Base-by-base conservation (phyloP, 2,888 invertebrate species). In the Anthoptus insignis region DNA sequence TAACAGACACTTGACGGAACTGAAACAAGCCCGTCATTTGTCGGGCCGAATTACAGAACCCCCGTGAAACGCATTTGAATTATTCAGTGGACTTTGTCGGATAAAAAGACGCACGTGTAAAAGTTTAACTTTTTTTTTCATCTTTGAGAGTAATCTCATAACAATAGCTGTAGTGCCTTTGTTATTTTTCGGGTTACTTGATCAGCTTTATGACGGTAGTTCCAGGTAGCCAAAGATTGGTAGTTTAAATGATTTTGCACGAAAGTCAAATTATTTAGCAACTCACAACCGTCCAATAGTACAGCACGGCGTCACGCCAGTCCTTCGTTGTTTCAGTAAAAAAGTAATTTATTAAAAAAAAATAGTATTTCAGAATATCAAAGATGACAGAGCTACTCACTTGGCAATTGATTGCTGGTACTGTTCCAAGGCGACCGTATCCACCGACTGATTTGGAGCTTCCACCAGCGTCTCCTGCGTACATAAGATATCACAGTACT, bases 381-480 rank as follows among this genome's bases (percentile, higher is more conserved):
- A n/a, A n/a, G n/a, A n/a, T n/a, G n/a, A n/a, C n/a, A n/a, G n/a
- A n/a, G n/a, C n/a, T n/a, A n/a, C 96, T 95, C 89, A 97, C 97
- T 97, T 96, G 78, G 97, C 95, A 82, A 97, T 95, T 37, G 97
- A 97, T 77, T 97, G 96, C 86, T 97, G 96, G 82, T 97, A 97
- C 81, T 97, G 96, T 75, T 97, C 97, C 83, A 97, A 88, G 80
- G 97, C 97, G 90, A 96, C 96, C 76, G 95, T 96, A 81, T 98
- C 98, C 76, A 96, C 95, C 79, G 83, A 76, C 71, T 87, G 88
- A 68, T 77, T 84, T 16, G 86, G 81, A 19, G 84, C 75, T 22
- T 89, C 88, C 70, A 77, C 80, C 61, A 81, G 81, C 80, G 85
- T 78, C 58, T 92, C 91, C 91, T 91, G 76, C 24, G n/a, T 22